Conservation (phyloP, 2,113 vertebrate genomes). For the Crypturellus undulatus region DNA sequence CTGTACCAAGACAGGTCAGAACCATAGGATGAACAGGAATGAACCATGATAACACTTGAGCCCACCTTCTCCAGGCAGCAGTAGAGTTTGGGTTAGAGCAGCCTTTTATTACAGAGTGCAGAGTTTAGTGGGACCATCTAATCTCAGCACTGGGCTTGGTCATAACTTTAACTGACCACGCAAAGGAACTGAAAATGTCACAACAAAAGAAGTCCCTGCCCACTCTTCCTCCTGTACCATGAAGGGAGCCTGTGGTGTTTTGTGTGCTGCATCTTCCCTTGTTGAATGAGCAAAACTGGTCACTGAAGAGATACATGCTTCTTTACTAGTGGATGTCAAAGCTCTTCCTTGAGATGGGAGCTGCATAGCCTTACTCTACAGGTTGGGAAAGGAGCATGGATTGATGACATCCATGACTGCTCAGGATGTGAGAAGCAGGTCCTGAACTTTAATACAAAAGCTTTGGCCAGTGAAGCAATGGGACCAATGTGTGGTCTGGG, state of each 20-base stretch:
- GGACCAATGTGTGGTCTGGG: background rate
- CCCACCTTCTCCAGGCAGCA: background rate
- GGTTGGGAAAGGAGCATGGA: accelerated
- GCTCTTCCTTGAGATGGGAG: background rate
- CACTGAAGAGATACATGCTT: background rate
- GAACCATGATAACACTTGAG: accelerated
- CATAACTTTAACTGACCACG: background rate
- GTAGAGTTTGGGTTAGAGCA: background rate
- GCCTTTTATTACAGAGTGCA: background rate
- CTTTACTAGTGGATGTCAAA: background rate
- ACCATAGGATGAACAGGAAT: background rate
- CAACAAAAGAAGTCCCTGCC: background rate
- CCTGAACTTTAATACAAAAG: background rate
- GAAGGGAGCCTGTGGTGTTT: background rate
- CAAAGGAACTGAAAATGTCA: background rate
- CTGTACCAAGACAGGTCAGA: accelerated
- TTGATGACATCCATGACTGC: background rate
- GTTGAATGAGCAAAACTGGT: background rate
- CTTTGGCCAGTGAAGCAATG: background rate
- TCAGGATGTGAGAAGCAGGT: background rate
- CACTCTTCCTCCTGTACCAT: background rate
- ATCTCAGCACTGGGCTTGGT: background rate
- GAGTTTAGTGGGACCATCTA: background rate
- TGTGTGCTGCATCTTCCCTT: background rate
- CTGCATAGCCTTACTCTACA: background rate